Conservation (phyloP, 2,888 invertebrate genomes). For the Drosophila neutralis region DNA sequence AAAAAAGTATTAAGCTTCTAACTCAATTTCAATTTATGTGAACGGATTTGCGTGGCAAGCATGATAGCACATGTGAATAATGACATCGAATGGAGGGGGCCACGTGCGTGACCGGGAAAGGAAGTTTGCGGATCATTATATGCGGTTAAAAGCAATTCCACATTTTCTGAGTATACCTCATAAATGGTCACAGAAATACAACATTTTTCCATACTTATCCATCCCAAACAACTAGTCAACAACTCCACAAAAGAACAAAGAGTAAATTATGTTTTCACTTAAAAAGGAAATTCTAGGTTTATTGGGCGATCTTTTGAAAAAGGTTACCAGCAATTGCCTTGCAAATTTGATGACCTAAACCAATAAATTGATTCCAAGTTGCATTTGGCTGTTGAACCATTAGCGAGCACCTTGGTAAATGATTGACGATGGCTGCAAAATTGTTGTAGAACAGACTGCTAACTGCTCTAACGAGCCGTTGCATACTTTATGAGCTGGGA, state of each 20-base stretch:
- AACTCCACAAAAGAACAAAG: background rate
- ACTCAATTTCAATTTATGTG: constrained; percentile 19
- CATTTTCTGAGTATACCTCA: background rate
- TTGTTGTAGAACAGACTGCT: constrained; percentile 37
- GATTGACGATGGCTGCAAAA: constrained; percentile 41
- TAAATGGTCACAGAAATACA: background rate
- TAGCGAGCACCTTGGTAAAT: constrained; percentile 16
- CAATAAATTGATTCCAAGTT: background rate
- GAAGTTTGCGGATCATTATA: background rate
- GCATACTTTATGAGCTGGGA: constrained; percentile 70
- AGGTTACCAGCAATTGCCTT: background rate
- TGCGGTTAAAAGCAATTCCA: background rate
- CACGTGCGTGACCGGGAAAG: background rate
- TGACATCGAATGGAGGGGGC: background rate
- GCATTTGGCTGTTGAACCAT: background rate
- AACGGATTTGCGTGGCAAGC: background rate
- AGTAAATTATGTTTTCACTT: background rate
- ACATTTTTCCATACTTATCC: background rate
- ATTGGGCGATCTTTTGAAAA: background rate
- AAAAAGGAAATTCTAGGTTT: background rate
- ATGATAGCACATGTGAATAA: background rate
- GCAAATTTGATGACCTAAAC: background rate
- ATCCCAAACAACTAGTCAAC: background rate
- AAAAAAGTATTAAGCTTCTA: constrained; percentile 10
- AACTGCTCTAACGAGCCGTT: constrained; percentile 48